A percentile compares a stretch with the other conserved stretches of the same genome.
Conservation (phyloP, 2,888 invertebrate genomes). For the Hipparchia sbordonii region DNA sequence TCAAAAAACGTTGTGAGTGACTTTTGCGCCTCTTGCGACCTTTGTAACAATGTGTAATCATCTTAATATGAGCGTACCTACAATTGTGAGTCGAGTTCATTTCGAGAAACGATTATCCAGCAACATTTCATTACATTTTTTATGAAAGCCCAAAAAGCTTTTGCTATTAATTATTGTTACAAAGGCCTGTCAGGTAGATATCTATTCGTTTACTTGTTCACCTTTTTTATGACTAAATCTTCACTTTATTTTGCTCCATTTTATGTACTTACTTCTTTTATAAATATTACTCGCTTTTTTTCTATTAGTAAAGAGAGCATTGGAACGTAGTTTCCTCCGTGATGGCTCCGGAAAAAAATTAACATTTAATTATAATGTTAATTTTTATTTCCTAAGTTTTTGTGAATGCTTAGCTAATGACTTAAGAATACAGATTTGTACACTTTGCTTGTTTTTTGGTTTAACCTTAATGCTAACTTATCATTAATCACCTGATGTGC, state of each 20-base stretch:
- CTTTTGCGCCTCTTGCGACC: background rate
- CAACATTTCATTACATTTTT: background rate
- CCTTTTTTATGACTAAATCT: background rate
- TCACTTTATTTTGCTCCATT: background rate
- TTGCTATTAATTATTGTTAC: background rate
- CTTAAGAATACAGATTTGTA: too few relatives aligned
- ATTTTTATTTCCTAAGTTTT: too few relatives aligned
- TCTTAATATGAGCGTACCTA: background rate
- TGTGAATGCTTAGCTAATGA: too few relatives aligned
- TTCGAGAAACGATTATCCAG: background rate
- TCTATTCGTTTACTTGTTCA: conserved; percentile 2
- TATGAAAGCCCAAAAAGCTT: background rate
- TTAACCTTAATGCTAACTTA: too few relatives aligned
- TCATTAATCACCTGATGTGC: too few relatives aligned
- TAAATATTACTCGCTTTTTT: background rate
- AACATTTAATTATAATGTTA: background rate
- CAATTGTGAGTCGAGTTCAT: background rate
- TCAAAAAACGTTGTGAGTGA: too few relatives aligned
- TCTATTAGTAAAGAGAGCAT: background rate
- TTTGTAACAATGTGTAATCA: background rate
- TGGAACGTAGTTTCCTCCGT: background rate
- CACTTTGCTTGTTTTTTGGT: too few relatives aligned
- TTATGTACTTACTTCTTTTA: background rate
- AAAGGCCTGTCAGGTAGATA: conserved; percentile 11
- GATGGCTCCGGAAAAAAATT: background rate